phyloP scores from a whole-genome alignment of 2,797 vertebrate genomes.

The Dendrocincla fuliginosa region DNA sequence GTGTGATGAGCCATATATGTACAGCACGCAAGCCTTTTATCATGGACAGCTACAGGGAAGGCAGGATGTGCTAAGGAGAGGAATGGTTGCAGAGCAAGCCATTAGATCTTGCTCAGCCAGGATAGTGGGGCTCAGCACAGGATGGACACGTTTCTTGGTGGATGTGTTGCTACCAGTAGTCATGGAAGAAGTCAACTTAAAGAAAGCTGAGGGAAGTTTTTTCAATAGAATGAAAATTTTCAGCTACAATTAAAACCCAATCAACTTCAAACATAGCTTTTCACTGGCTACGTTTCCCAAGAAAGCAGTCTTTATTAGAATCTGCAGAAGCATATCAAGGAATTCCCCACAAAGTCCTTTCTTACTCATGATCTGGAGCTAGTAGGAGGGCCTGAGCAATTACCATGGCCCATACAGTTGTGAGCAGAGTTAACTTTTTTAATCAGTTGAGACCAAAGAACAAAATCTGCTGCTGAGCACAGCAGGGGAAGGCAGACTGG shows the following conservation, averaged over 20 bases:
- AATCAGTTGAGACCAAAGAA: constrained; percentile 6
- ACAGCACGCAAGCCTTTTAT: not conserved
- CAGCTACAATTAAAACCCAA: not conserved
- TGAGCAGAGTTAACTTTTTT: not conserved
- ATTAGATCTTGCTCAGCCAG: not conserved
- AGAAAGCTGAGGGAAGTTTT: not conserved
- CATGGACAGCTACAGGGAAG: not conserved
- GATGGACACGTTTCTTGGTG: not conserved
- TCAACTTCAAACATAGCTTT: not conserved
- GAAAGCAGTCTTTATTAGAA: not conserved
- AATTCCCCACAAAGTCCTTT: not conserved
- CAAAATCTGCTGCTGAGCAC: not conserved
- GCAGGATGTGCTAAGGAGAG: not conserved
- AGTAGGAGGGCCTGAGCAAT: not conserved
- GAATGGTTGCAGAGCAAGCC: not conserved
- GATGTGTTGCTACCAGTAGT: not conserved
- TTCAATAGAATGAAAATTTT: not conserved
- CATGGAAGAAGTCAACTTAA: not conserved
- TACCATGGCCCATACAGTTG: not conserved
- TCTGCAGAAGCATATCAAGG: not conserved
- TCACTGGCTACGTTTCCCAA: not conserved
- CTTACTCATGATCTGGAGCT: not conserved
- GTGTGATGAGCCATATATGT: not conserved
- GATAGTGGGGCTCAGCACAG: not conserved
- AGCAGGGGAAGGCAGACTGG: constrained; percentile 26